phyloP scores from a whole-genome alignment of 2,113 vertebrate species.

The Tychaedon coryphoeus region DNA sequence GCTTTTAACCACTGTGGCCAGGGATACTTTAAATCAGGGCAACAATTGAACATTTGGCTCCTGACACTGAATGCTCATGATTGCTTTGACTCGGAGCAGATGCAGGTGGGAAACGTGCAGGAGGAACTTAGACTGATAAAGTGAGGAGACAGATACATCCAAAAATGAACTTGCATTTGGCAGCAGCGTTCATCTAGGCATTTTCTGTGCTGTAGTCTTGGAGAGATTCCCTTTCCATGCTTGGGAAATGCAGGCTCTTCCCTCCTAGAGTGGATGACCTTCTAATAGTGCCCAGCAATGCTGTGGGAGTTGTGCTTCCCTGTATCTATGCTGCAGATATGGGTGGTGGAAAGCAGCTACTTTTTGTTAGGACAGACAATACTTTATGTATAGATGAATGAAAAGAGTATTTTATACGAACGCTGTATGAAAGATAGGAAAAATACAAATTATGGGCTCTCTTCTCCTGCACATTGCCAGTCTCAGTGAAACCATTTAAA shows the following conservation, averaged over 20 bases:
- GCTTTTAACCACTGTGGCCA: not conserved
- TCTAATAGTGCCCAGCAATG: not conserved
- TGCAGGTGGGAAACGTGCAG: accelerated
- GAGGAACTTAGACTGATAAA: not conserved
- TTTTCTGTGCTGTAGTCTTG: not conserved
- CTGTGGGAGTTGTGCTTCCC: not conserved
- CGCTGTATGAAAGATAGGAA: not conserved
- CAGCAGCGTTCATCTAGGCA: not conserved
- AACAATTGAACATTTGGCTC: not conserved
- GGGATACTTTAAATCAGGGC: not conserved
- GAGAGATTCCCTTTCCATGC: not conserved
- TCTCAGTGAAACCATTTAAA: not conserved
- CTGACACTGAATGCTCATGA: not conserved
- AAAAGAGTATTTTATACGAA: not conserved
- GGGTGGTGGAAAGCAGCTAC: not conserved
- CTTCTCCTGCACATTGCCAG: not conserved
- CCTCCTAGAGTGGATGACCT: not conserved
- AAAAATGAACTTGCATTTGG: not conserved
- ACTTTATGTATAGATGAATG: not conserved
- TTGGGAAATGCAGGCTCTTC: not conserved
- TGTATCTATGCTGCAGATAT: not conserved
- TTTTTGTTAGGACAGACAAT: not conserved
- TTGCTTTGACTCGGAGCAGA: not conserved
- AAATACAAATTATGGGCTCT: not conserved
- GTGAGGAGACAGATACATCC: not conserved